These are phyloP conservation scores for Hippocampus kuda DNA, from an alignment of 2,797 vertebrate species.

Conservation along the genomic window DNA sequence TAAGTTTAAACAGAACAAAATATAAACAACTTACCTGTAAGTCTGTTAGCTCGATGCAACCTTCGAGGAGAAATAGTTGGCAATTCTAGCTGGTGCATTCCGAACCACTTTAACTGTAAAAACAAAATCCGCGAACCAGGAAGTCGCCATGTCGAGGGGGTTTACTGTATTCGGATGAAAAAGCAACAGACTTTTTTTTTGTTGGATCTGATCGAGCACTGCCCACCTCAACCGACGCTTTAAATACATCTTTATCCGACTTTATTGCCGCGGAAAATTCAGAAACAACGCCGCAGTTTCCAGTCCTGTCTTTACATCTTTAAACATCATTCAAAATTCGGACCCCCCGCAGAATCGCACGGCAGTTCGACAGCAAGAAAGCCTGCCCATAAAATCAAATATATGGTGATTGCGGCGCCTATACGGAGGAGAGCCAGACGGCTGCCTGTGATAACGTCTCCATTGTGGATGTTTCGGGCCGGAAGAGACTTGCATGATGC, in stretches of 20 bases:
- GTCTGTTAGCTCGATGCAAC: too few relatives aligned
- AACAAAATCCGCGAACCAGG: too few relatives aligned
- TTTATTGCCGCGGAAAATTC: not conserved
- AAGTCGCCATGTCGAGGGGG: too few relatives aligned
- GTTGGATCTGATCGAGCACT: not conserved
- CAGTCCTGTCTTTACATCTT: not conserved
- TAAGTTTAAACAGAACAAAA: too few relatives aligned
- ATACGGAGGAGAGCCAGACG: slow-evolving; percentile 30
- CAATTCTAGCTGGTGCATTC: too few relatives aligned
- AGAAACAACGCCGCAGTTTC: not conserved
- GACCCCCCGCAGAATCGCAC: not conserved
- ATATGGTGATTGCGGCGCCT: slow-evolving; percentile 47
- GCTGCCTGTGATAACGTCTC: slow-evolving; percentile 44
- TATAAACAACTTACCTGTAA: too few relatives aligned
- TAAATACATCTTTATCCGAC: not conserved
- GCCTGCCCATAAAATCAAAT: slow-evolving; percentile 29
- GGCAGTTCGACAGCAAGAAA: not conserved
- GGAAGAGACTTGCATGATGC: slow-evolving; percentile 17
- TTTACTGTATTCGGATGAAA: not conserved
- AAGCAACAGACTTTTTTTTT: not conserved
- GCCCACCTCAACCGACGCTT: not conserved
- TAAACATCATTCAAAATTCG: not conserved
- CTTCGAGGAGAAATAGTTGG: too few relatives aligned
- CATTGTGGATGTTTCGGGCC: slow-evolving; percentile 13
- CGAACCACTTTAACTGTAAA: too few relatives aligned